phyloP scores from a whole-genome alignment of 2,888 invertebrate species.

The Chrysodeixis includens region DNA sequence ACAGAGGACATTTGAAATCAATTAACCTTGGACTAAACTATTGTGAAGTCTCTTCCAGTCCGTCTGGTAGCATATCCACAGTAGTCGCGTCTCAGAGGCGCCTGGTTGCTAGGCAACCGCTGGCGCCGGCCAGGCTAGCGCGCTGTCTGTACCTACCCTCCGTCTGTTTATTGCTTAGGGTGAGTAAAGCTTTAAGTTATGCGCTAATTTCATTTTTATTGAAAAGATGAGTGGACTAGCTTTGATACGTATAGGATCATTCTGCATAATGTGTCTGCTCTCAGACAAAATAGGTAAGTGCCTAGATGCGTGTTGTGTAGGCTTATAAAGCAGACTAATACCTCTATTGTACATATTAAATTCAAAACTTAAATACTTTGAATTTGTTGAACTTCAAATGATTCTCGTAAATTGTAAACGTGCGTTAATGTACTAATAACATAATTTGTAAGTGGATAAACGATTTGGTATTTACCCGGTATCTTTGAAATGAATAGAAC shows the following conservation, averaged over 20 bases:
- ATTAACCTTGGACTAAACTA: too few relatives aligned
- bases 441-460: background rate
- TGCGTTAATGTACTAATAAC: background rate
- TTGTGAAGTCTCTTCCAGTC: slow-evolving; percentile 26
- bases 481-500: too few relatives aligned
- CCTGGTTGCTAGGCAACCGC: slow-evolving; percentile 66
- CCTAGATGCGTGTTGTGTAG: too few relatives aligned
- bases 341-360: too few relatives aligned
- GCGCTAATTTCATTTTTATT: background rate
- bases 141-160: slow-evolving; percentile 48
- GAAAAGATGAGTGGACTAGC: background rate
- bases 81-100: slow-evolving; percentile 57
- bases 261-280: too few relatives aligned
- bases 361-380: background rate
- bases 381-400: background rate
- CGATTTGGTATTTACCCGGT: background rate
- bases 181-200: background rate
- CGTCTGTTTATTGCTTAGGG: slow-evolving; percentile 5
- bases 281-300: too few relatives aligned
- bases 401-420: background rate
- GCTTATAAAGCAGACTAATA: too few relatives aligned
- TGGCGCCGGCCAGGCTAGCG: slow-evolving; percentile 69
- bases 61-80: background rate
- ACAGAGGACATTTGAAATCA: too few relatives aligned
- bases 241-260: too few relatives aligned